A percentile compares a stretch with the other conserved stretches of the same genome.
These are phyloP conservation scores for Platalea minor DNA, from an alignment of 2,797 vertebrate genomes.

Conservation along the genomic window DNA sequence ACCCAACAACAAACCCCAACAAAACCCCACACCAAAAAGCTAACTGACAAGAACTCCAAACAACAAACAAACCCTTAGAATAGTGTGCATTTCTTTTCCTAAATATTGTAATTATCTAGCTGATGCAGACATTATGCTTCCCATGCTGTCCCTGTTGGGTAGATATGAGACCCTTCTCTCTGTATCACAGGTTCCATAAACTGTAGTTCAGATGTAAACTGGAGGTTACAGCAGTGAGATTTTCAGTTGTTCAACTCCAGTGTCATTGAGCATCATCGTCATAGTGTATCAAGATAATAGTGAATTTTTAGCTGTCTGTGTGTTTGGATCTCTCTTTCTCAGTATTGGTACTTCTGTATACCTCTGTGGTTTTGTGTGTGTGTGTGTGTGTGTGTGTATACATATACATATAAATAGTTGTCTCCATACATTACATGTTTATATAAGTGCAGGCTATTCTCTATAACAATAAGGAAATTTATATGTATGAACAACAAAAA, in stretches of 20 bases:
- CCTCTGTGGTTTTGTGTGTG: not conserved
- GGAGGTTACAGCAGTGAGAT: not conserved
- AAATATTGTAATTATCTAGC: not conserved
- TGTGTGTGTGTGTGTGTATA: not conserved
- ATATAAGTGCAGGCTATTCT: not conserved
- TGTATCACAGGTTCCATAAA: not conserved
- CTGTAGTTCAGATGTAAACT: not conserved
- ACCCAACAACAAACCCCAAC: not conserved
- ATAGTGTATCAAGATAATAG: not conserved
- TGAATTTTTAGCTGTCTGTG: not conserved
- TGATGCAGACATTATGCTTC: not conserved
- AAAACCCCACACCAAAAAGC: not conserved
- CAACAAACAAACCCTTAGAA: not conserved
- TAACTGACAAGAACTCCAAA: not conserved
- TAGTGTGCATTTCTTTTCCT: not conserved
- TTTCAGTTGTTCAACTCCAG: not conserved
- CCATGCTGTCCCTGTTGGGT: rapidly evolving
- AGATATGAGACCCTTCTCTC: not conserved
- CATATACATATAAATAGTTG: not conserved
- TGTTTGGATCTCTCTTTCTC: not conserved
- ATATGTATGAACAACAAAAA: not conserved
- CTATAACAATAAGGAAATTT: not conserved
- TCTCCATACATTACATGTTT: not conserved
- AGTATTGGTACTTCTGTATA: not conserved
- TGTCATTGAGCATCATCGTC: not conserved